Evolutionary conservation across 2,888 invertebrate species (phyloP), one percentile per base, ranked within the genome.

Genomic region (Coecobrya sp.): DNA sequence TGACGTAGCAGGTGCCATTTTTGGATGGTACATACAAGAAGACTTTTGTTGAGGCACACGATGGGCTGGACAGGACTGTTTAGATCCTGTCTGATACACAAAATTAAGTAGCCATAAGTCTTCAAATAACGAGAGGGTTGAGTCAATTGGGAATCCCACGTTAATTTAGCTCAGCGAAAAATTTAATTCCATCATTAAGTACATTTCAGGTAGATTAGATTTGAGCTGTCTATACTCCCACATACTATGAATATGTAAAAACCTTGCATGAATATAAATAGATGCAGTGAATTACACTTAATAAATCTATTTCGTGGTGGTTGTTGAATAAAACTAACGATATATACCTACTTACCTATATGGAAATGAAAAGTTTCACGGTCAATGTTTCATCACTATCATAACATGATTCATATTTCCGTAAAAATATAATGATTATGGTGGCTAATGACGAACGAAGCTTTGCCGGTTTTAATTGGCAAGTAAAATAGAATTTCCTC

Each of bases 101-200:
- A 19, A 65, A 19, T 55, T 10, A 52, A 45, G 27, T 25, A 25
- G 79, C 27, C 13, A 49, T 52, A 22, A 27, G 11, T 81, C 49
- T 73, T 73, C 10, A n/a, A n/a, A 73, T 42, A 73, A 42, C 22
- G 25, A 45, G 76, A 45, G 8, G 42, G 19, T 8, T 49, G 25
- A 49, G 42, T 79, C 25, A 11, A 79, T 45, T 22, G 59, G 76
- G 25, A 45, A 82, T 82, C 36, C 82, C 82, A 81, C 79, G 79
- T 19, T 79, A 49, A 79, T 79, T 79, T 79, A 81, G 10, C 27
- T 59, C 22, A 10, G 36, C 59, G 30, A n/a, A 30, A 11, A n/a
- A 55, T 55, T 55, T n/a, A 5, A 55, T 19, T 55, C 55, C 55
- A 55, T 55, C 19, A 55, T 55, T 55, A 55, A 19, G 55, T 55